Evolutionary conservation across 2,888 invertebrate species (phyloP).

Genomic region (Philereme transversata): DNA sequence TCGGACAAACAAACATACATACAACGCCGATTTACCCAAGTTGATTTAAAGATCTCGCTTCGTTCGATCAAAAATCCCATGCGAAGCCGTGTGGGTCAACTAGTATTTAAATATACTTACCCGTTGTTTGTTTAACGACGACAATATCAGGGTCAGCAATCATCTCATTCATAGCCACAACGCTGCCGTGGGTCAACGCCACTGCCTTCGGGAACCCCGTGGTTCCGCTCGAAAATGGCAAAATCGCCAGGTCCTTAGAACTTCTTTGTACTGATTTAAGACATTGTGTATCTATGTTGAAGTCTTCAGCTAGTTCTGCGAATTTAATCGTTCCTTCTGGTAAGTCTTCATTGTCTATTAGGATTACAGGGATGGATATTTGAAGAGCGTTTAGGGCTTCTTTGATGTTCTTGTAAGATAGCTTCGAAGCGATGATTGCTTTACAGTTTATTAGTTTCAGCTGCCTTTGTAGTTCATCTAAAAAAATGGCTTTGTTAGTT

Average conservation of each 20-base stretch:
- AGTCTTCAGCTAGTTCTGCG: slow-evolving; percentile 84
- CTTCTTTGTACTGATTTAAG: slow-evolving; percentile 70
- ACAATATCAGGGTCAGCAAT: slow-evolving; percentile 66
- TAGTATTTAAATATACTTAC: slow-evolving; percentile 48
- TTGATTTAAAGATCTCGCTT: too few species aligned
- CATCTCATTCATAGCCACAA: slow-evolving; percentile 77
- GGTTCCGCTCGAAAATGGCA: slow-evolving; percentile 95
- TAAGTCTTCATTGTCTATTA: slow-evolving; percentile 66
- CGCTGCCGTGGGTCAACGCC: slow-evolving; percentile 84
- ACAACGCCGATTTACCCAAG: too few species aligned
- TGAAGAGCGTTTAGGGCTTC: slow-evolving; percentile 75
- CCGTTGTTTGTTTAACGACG: slow-evolving; percentile 66
- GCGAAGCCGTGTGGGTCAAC: too few species aligned
- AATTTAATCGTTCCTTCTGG: slow-evolving; percentile 86
- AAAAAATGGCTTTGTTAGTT: slow-evolving; percentile 2
- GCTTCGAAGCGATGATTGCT: slow-evolving; percentile 85
- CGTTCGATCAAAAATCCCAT: too few species aligned
- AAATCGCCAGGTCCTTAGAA: slow-evolving; percentile 85
- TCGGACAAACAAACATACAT: too few species aligned
- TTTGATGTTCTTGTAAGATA: slow-evolving; percentile 76
- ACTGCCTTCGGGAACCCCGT: slow-evolving; percentile 93
- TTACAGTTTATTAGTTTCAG: slow-evolving; percentile 85
- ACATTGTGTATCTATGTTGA: slow-evolving; percentile 77
- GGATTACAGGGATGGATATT: slow-evolving; percentile 78
- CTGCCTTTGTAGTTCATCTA: slow-evolving; percentile 89